These are phyloP conservation scores for Sipha maydis DNA, from an alignment of 2,888 invertebrate species.

Conservation along the genomic window DNA sequence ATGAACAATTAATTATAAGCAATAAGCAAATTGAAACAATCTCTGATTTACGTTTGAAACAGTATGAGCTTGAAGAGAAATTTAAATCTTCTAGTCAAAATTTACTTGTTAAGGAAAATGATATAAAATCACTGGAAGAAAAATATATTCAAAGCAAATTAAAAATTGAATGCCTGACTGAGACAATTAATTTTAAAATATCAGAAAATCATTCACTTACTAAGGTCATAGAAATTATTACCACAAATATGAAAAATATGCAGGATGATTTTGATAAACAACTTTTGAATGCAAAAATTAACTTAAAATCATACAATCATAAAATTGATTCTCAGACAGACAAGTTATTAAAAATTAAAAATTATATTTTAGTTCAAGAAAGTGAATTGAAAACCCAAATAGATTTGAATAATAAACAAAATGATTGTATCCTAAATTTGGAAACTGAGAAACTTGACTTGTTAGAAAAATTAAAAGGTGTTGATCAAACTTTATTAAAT, in stretches of 20 bases:
- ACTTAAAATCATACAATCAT: not conserved
- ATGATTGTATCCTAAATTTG: slow-evolving; percentile 10
- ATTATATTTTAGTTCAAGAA: not conserved
- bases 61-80: slow-evolving; percentile 20
- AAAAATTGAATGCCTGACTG: not conserved
- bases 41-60: slow-evolving; percentile 21
- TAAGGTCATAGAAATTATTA: not conserved
- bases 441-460: slow-evolving; percentile 15
- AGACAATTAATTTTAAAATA: not conserved
- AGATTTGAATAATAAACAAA: slow-evolving; percentile 26
- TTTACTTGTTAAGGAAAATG: slow-evolving; percentile 1
- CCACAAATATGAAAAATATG: not conserved
- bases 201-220: slow-evolving; percentile 5
- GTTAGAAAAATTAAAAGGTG: not conserved
- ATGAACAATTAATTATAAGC: not conserved
- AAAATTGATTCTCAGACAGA: not conserved
- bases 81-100: not conserved
- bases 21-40: slow-evolving; percentile 36
- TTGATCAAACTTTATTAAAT: not conserved
- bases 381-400: slow-evolving; percentile 4
- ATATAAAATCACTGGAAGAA: slow-evolving; percentile 16
- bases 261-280: slow-evolving; percentile 17
- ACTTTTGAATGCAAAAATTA: not conserved
- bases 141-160: not conserved
- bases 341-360: not conserved